Evolutionary conservation across 1,140 invertebrate species (phyloP), one percentile per base, ranked within the genome.

Genomic region (Lordiphosa mommai): DNA sequence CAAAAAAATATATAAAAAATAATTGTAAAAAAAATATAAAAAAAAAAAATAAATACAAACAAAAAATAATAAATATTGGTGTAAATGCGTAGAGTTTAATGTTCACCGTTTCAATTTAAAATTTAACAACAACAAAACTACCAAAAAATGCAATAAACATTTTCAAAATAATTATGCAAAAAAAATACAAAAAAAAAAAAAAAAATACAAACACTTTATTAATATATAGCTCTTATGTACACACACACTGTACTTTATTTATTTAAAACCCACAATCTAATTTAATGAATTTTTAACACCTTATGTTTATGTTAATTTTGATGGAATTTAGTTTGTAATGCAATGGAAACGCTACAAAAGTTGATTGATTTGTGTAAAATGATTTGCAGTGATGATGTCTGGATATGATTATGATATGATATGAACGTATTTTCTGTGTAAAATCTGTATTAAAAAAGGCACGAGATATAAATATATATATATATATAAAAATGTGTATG

Each of bases 41-140:
- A 37, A 49, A 34, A 40, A 67, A 60, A 46, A 49, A 76, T n/a
- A n/a, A n/a, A n/a, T n/a, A 80, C 1, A 16, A 38, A 16, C 6
- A 68, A 58, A 53, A 46, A 17, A 34, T 43, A 9, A 55, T 70
- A 69, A 53, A 33, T 68, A 52, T 70, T 40, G 57, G 59, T 86
- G 82, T 80, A 86, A 82, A 72, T 72, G 47, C 49, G 82, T 86
- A 86, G 80, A 43, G 82, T 76, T 86, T 66, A 86, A 86, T 65
- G 82, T 86, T 86, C 64, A 74, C 63, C 56, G 71, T 86, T 76
- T 80, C 68, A 79, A 79, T 71, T 74, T 71, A 72, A 55, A 63
- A 69, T 53, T 71, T 58, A 58, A 59, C 40, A 63, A 55, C 40
- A 16, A 43, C 58, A 27, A 55, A 68, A 57, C 59, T 59, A 61